A percentile compares a stretch with the other conserved stretches of the same genome.
These are phyloP conservation scores for Sternotherus odoratus DNA, from an alignment of 2,797 vertebrate species.

Conservation along the genomic window DNA sequence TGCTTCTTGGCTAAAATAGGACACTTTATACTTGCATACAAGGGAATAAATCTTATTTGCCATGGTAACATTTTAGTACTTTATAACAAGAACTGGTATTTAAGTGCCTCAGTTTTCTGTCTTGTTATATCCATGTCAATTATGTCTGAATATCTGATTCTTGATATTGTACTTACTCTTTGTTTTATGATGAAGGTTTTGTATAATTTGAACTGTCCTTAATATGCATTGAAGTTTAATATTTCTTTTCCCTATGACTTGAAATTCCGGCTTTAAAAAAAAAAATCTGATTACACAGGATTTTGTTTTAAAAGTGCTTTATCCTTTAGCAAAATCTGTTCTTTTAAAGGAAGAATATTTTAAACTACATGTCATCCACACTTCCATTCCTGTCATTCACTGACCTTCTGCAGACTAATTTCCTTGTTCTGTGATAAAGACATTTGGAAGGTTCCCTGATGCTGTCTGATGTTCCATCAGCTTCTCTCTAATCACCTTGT, in stretches of 20 bases:
- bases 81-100: slow-evolving; percentile 30
- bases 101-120: slow-evolving; percentile 39
- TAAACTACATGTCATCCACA: not conserved
- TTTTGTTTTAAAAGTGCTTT: not conserved
- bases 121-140: not conserved
- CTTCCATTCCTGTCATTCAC: not conserved
- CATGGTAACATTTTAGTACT: slow-evolving; percentile 24
- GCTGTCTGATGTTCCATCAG: not conserved
- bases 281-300: not conserved
- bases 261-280: not conserved
- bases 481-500: not conserved
- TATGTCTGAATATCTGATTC: slow-evolving; percentile 34
- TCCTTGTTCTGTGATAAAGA: slow-evolving; percentile 2
- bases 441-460: not conserved
- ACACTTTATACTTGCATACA: not conserved
- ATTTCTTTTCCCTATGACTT: not conserved
- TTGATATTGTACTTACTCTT: slow-evolving; percentile 1
- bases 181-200: not conserved
- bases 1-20: slow-evolving; percentile 22
- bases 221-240: not conserved
- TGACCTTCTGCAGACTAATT: not conserved
- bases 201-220: not conserved
- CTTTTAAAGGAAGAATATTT: not conserved
- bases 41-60: slow-evolving; percentile 35
- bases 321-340: not conserved